Percentiles rank a stretch among this genome's conserved stretches.
phyloP scores from a whole-genome alignment of 1,140 invertebrate genomes.

The Zaprionus davidi region DNA sequence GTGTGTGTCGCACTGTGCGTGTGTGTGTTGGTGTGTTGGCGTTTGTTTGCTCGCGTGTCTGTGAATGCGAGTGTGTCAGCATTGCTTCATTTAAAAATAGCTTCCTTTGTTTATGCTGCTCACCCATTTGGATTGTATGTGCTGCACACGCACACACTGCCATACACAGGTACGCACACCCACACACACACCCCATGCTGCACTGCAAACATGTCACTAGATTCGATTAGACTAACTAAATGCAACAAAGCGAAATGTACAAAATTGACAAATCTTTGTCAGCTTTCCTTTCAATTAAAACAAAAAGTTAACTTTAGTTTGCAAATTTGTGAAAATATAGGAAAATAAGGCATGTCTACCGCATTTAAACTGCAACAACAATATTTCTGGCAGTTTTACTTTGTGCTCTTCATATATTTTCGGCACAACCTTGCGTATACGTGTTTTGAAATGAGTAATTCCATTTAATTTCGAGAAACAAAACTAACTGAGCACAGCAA shows the following conservation, averaged over 20 bases:
- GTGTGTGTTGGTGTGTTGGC: constrained; percentile 7
- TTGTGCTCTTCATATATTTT: no score
- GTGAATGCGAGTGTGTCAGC: constrained; percentile 15
- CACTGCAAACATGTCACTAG: neutral
- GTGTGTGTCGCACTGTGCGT: neutral
- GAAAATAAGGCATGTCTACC: no score
- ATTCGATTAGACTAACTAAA: neutral
- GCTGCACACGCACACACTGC: constrained; percentile 1
- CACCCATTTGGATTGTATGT: constrained; percentile 34
- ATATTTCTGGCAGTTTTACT: no score
- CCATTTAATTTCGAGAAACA: no score
- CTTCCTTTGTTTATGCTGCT: constrained; percentile 42
- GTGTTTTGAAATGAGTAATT: no score
- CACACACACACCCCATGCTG: neutral
- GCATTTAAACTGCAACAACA: no score
- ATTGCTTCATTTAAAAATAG: constrained; percentile 59
- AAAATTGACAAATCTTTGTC: neutral
- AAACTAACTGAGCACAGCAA: no score
- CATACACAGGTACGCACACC: neutral
- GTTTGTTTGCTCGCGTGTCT: constrained; percentile 14
- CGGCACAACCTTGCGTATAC: no score
- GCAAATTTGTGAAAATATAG: no score
- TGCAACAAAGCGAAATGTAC: neutral
- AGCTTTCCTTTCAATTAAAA: neutral
- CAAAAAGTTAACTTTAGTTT: no score